Conservation (phyloP, 2,113 vertebrate species). For the Illadopsis cleaveri region DNA sequence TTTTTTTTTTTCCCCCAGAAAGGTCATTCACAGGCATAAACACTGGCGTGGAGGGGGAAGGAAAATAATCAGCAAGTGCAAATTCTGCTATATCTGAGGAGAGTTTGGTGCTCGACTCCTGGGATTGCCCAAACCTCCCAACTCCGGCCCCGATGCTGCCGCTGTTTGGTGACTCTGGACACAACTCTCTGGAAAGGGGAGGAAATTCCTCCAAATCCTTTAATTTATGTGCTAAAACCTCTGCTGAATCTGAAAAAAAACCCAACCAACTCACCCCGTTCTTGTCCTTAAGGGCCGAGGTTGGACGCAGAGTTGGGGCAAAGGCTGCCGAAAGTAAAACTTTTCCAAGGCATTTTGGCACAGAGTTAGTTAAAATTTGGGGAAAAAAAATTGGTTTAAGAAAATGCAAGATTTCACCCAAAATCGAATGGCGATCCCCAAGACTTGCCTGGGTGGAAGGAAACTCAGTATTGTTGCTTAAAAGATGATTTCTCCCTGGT, state of each 20-base stretch:
- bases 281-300: background rate
- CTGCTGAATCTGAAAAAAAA: background rate
- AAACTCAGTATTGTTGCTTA: background rate
- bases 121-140: background rate
- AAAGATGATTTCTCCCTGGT: background rate
- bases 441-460: background rate
- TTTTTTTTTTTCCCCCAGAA: background rate
- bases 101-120: background rate
- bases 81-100: background rate
- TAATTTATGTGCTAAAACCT: constrained; percentile 40
- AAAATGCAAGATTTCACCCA: background rate
- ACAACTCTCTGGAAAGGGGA: background rate
- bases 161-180: background rate
- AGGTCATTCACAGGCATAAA: background rate
- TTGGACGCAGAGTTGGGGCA: background rate
- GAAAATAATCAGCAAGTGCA: background rate
- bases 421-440: background rate
- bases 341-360: background rate
- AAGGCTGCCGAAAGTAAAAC: background rate
- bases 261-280: background rate
- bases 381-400: fast-evolving
- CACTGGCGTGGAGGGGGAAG: background rate
- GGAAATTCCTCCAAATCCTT: background rate
- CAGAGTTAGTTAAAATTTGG: background rate
- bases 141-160: background rate